Percentiles rank a stretch among this genome's conserved stretches.
Conservation (phyloP, 2,113 vertebrate genomes). For the Engraulis encrasicolus region DNA sequence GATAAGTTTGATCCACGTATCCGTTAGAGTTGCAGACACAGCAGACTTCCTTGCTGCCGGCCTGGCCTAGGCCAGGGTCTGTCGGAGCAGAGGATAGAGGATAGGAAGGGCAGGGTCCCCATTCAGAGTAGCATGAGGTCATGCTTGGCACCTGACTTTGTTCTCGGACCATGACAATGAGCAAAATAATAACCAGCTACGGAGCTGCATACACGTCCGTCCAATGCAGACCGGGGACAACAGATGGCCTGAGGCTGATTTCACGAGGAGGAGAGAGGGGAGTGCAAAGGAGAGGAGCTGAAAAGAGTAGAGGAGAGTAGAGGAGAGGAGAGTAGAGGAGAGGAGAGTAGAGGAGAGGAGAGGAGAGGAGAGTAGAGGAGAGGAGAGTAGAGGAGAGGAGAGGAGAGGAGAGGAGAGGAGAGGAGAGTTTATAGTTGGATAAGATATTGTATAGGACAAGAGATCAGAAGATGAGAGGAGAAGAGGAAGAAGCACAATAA, state of each 20-base stretch:
- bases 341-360: neutral
- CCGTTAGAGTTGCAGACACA: neutral
- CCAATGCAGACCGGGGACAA: no score
- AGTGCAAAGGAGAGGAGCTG: no score
- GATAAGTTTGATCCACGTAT: neutral
- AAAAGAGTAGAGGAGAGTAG: no score
- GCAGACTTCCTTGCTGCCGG: neutral
- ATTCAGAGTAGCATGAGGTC: neutral
- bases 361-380: neutral
- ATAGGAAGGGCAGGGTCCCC: constrained; percentile 3
- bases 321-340: no score
- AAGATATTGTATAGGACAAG: no score
- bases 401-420: neutral
- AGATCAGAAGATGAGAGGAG: no score
- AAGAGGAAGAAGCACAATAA: neutral
- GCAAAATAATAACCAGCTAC: neutral
- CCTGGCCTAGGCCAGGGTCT: neutral
- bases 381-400: neutral
- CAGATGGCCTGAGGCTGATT: no score
- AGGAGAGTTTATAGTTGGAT: no score
- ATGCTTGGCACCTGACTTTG: neutral
- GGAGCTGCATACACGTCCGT: neutral
- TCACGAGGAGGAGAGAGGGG: neutral
- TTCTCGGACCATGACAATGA: neutral
- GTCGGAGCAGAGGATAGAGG: no score